Base-by-base conservation (phyloP, 2,888 invertebrate genomes). In the Nyleta sp. region DNA sequence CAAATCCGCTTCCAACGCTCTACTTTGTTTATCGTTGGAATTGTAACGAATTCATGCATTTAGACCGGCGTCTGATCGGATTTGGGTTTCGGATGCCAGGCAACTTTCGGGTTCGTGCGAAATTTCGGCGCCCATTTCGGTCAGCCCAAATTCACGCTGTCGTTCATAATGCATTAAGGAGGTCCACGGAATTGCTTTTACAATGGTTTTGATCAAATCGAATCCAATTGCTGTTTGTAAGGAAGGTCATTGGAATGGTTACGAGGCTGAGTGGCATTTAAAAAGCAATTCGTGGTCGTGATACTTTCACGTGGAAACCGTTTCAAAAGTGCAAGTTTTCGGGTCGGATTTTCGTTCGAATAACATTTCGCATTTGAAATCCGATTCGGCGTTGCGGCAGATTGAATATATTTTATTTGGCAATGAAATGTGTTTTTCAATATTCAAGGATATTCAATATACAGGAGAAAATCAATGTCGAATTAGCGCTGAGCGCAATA, bases 371-470 rank as follows among this genome's bases (percentile, higher is more conserved):
- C 13, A 0, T 55, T 18, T 22, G 53, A 17, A 33, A 31, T 52
- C 2, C 35, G 20, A 53, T 5, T 18, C 20, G 7, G n/a, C 38
- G 11, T 38, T 10, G 38, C 53, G 22, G 7, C 38, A 13, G 10
- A 18, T 31, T 1, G 22, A 52, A 52, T 33, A 52, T 3, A 59
- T 44, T 31, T 59, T 44, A 33, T 59, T 44, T 20, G 44, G 31
- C 44, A 46, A 59, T 59, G 44, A 59, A 44, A 59, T 28, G 17
- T 44, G 59, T 59, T 59, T 55, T 55, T 38, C n/a, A n/a, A n/a
- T n/a, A n/a, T n/a, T n/a, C n/a, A n/a, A n/a, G n/a, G 38, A 38
- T 55, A 46, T 46, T 46, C 46, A 59, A 24, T 17, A 28, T 57
- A 42, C 24, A 57, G 28, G 28, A 28, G 10, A 28, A 7, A 28